A percentile compares a stretch with the other conserved stretches of the same genome.
Evolutionary conservation across 2,113 vertebrate species (phyloP).

Genomic region (Rhodinocichla rosea): DNA sequence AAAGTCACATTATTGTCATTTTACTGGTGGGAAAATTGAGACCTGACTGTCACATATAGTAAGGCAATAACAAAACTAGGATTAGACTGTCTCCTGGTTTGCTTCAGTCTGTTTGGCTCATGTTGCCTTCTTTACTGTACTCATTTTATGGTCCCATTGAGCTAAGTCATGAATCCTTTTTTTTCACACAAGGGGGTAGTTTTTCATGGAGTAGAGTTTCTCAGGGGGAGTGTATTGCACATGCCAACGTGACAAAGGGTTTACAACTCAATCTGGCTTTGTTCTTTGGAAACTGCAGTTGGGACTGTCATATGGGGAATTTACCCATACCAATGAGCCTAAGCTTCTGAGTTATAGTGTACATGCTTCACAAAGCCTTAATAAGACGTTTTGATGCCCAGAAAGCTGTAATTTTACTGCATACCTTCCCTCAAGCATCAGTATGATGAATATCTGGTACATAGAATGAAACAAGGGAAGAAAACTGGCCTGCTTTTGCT

Average conservation of each 20-base stretch:
- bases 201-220: background rate
- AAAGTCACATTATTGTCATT: background rate
- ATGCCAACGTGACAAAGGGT: background rate
- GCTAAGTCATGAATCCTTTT: background rate
- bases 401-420: background rate
- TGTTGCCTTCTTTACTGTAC: background rate
- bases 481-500: background rate
- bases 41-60: background rate
- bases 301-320: background rate
- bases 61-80: background rate
- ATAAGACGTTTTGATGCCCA: background rate
- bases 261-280: background rate
- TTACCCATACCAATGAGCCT: background rate
- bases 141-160: background rate
- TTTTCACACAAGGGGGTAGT: rapidly evolving
- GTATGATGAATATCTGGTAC: background rate
- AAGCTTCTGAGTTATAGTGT: background rate
- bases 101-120: background rate
- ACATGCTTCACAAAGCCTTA: background rate
- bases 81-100: background rate
- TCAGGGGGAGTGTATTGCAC: background rate
- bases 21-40: background rate
- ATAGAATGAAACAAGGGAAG: background rate
- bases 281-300: background rate
- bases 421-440: background rate